Percentiles rank a stretch among this genome's conserved stretches.
Evolutionary conservation across 2,797 vertebrate species (phyloP).

Genomic region (Aselliscus stoliczkanus): DNA sequence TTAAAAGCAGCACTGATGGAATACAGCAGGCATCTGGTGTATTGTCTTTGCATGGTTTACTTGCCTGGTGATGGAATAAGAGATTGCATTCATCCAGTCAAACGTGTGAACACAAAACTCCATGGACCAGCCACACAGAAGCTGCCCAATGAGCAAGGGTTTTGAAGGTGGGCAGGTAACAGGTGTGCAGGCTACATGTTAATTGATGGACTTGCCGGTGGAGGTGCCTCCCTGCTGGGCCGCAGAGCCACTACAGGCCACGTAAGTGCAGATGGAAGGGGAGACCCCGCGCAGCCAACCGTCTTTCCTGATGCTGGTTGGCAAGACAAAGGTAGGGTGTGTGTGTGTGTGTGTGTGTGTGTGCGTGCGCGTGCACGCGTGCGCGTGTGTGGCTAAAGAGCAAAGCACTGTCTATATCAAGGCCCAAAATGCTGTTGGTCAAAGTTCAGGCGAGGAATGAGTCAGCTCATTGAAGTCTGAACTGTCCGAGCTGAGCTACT

Average conservation of each 20-base stretch:
- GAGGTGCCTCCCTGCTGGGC: neutral
- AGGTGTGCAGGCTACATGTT: neutral
- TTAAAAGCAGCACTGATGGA: neutral
- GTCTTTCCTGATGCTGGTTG: no score
- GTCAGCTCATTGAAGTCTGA: neutral
- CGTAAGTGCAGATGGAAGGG: neutral
- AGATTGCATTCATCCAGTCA: neutral
- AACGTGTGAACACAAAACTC: neutral
- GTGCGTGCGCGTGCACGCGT: no score
- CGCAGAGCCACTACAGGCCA: no score
- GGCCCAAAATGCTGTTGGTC: neutral
- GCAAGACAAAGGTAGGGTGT: no score
- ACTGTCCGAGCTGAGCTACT: neutral
- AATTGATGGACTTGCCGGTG: neutral
- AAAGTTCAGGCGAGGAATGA: neutral
- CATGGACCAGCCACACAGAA: neutral
- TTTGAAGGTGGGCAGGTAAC: neutral
- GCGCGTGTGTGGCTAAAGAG: no score
- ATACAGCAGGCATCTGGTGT: neutral
- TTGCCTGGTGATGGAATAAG: neutral
- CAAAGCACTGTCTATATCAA: neutral
- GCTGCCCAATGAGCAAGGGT: neutral
- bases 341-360: no score
- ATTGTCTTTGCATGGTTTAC: neutral
- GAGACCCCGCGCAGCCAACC: neutral